Evolutionary conservation across 2,888 invertebrate genomes (phyloP).

Genomic region (Cheilosia vernalis): DNA sequence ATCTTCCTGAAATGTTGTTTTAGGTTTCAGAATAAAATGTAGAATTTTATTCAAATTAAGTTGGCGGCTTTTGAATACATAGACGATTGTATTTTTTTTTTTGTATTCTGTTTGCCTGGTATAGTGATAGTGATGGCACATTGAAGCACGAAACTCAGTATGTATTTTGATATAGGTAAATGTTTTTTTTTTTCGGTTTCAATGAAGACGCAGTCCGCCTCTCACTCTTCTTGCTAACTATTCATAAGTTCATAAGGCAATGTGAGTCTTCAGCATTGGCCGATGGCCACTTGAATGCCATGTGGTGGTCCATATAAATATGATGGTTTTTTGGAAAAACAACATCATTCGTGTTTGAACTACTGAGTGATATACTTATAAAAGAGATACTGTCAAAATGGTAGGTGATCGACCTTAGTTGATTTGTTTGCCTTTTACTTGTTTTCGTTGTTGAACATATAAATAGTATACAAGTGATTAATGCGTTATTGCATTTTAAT

Average conservation of each 20-base stretch:
- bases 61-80: constrained; percentile 36
- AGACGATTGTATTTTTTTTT: constrained; percentile 1
- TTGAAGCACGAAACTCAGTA: constrained; percentile 41
- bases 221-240: constrained; percentile 46
- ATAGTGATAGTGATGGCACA: constrained; percentile 36
- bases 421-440: constrained; percentile 9
- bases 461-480: constrained; percentile 14
- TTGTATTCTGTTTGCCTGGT: constrained; percentile 12
- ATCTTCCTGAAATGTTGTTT: constrained; percentile 52
- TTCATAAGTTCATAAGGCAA: constrained; percentile 54
- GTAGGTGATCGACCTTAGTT: constrained; percentile 67
- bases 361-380: constrained; percentile 80
- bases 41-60: constrained; percentile 60
- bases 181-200: constrained; percentile 41
- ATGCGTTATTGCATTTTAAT: constrained; percentile 22
- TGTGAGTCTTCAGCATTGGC: constrained; percentile 63
- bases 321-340: constrained; percentile 80
- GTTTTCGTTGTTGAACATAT: neutral
- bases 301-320: constrained; percentile 80
- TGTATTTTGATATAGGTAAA: neutral
- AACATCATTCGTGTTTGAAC: constrained; percentile 83
- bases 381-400: constrained; percentile 60
- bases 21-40: constrained; percentile 41
- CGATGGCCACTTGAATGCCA: constrained; percentile 61
- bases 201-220: constrained; percentile 45